Evolutionary conservation across 1,140 invertebrate genomes (phyloP), one percentile per base, ranked within the genome.

Genomic region (Rhagoletis zephyria): DNA sequence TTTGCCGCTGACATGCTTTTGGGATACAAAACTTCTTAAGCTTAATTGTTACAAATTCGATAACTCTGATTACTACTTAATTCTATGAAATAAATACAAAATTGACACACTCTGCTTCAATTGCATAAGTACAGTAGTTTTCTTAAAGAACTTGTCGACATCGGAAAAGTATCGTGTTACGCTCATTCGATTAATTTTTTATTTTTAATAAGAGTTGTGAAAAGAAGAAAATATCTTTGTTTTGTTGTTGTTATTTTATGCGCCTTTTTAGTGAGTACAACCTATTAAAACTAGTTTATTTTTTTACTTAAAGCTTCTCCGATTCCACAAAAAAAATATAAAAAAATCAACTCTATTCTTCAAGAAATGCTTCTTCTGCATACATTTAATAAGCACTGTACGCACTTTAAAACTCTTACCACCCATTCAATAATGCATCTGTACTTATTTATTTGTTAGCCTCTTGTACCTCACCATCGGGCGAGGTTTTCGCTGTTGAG

Each of bases 21-120:
- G 67, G 40, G 40, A 70, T 45, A 45, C 45, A 45, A 70, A 10
- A 42, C 4, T 12, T 14, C 6, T 70, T 48, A 56, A 81, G 2
- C 74, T 59, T 45, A 81, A 14, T 74, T 48, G 14, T 30, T 81
- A 9, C 74, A 81, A 81, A 56, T 81, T 81, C 74, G 74, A 81
- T 56, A 10, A 56, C 16, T n/a, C 30, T 67, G 51, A 56, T 56
- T 7, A 56, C 51, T 56, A 56, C 51, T 56, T 56, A 56, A 56
- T 7, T 2, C 51, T 56, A 56, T 56, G 10, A 56, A 56, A 56
- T 1, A 56, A 30, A 30, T 30, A 30, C 30, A 30, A 30, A 30
- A 30, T 30, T 30, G 30, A 30, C 30, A 30, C 30, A 30, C 30
- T 30, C 30, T 30, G 30, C 30, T 30, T 30, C 30, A 30, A 30